Conservation (phyloP, 2,797 vertebrate species). For the Heliangelus exortis region DNA sequence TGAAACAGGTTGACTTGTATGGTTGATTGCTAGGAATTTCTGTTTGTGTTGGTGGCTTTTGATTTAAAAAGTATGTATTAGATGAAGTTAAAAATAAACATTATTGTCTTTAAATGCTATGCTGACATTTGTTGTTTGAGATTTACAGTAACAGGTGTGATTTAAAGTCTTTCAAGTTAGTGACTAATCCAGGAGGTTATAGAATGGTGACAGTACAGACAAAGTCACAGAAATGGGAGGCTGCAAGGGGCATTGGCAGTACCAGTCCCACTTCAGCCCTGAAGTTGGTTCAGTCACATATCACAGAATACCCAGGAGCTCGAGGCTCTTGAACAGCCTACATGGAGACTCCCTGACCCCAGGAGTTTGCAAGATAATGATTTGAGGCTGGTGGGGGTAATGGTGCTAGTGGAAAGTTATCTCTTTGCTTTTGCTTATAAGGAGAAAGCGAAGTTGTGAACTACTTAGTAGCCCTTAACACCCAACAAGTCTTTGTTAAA, state of each 20-base stretch:
- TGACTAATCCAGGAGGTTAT: not conserved
- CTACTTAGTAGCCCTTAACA: not conserved
- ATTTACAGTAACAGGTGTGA: not conserved
- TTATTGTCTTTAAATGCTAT: not conserved
- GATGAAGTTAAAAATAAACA: not conserved
- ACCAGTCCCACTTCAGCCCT: not conserved
- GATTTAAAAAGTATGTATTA: not conserved
- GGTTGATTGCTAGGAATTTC: not conserved
- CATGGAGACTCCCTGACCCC: not conserved
- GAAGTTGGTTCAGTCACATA: not conserved
- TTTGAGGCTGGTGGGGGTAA: not conserved
- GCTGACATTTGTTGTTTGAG: not conserved
- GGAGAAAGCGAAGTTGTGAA: not conserved
- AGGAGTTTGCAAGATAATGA: not conserved
- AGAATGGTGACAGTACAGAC: not conserved
- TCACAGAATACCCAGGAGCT: not conserved
- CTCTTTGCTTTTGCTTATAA: not conserved
- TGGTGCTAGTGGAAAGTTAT: not conserved
- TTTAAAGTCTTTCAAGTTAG: not conserved
- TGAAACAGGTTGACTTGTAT: not conserved
- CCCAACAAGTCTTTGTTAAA: not conserved
- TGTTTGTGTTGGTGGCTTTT: not conserved
- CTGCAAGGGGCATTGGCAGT: not conserved
- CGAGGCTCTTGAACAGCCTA: not conserved
- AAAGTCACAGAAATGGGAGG: not conserved